Percentiles rank a stretch among this genome's conserved stretches.
Evolutionary conservation across 1,140 invertebrate species (phyloP).

Genomic region (Drosophila sulfurigaster): DNA sequence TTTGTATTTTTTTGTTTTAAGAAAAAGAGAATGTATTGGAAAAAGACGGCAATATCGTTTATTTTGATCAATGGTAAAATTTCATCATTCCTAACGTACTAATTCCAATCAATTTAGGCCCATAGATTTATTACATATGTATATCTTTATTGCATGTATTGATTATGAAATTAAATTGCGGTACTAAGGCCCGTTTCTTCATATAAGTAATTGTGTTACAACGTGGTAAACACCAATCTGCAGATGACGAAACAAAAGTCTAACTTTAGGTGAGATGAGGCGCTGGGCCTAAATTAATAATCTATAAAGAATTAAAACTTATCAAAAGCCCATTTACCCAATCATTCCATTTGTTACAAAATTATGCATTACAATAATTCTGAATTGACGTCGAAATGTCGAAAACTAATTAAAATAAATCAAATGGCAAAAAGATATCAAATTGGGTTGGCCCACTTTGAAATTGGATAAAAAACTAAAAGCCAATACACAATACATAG

Average conservation of each 20-base stretch:
- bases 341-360: constrained; percentile 26
- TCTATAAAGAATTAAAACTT: constrained; percentile 33
- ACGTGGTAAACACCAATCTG: constrained; percentile 19
- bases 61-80: constrained; percentile 52
- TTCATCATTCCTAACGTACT: constrained; percentile 37
- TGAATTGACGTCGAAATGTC: constrained; percentile 13
- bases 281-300: constrained; percentile 25
- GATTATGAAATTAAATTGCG: constrained; percentile 67
- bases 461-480: constrained; percentile 29
- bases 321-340: constrained; percentile 23
- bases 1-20: neutral
- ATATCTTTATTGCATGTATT: constrained; percentile 75
- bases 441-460: constrained; percentile 18
- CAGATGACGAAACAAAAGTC: constrained; percentile 28
- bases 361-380: constrained; percentile 13
- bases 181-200: constrained; percentile 28
- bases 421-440: constrained; percentile 44
- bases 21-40: constrained; percentile 19
- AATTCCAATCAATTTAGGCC: constrained; percentile 35
- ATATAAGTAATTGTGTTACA: constrained; percentile 46
- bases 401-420: constrained; percentile 22
- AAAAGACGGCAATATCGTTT: constrained; percentile 52
- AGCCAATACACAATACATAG: constrained; percentile 45
- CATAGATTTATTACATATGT: constrained; percentile 66
- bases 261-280: constrained; percentile 10